phyloP scores from a whole-genome alignment of 2,113 vertebrate species.

The Pantherophis guttatus region DNA sequence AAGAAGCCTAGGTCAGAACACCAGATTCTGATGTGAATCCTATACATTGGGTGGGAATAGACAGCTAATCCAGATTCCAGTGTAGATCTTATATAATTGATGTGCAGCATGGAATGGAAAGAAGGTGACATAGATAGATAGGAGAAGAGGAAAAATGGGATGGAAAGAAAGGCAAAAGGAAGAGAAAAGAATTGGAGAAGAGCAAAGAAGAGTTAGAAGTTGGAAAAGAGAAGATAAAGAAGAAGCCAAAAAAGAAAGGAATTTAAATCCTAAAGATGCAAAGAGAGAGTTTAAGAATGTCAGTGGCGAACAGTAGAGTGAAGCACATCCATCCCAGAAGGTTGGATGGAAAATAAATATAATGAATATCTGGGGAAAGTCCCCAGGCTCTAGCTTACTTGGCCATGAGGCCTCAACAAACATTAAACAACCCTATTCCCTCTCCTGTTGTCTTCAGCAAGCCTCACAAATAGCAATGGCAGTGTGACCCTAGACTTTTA shows the following conservation, averaged over 20 bases:
- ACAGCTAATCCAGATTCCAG: not conserved
- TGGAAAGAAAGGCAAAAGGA: not conserved
- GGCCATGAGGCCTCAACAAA: not conserved
- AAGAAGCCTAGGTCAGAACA: no score
- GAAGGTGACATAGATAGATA: not conserved
- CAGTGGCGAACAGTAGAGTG: not conserved
- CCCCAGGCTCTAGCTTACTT: not conserved
- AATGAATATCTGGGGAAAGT: not conserved
- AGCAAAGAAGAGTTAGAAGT: not conserved
- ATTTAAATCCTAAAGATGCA: not conserved
- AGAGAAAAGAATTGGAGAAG: not conserved
- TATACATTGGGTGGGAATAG: not conserved
- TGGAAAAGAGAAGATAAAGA: not conserved
- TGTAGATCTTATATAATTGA: not conserved
- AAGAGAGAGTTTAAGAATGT: not conserved
- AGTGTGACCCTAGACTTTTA: not conserved
- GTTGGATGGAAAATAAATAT: not conserved
- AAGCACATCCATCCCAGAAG: not conserved
- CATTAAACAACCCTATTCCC: not conserved
- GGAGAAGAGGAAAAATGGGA: not conserved
- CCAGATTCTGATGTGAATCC: not conserved
- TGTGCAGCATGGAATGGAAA: not conserved
- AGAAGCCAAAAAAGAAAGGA: not conserved
- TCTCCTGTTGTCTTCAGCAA: not conserved
- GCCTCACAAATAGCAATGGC: not conserved